Conservation (phyloP, 2,113 vertebrate species). For the Petroica traversi region DNA sequence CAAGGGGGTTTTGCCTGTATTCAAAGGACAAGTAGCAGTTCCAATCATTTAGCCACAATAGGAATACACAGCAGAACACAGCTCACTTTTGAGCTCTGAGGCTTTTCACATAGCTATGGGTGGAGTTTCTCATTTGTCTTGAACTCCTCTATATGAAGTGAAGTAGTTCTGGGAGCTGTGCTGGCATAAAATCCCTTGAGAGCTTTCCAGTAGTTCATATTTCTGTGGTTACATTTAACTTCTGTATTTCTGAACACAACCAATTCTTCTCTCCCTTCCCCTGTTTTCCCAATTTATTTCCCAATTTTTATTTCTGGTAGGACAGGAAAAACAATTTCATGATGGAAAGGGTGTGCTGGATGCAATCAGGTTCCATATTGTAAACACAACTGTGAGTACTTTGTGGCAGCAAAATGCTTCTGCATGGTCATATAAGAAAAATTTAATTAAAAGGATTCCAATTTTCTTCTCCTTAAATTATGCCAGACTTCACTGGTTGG, state of each 20-base stretch:
- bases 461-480: neutral
- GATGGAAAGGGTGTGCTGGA: neutral
- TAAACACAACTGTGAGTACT: neutral
- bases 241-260: neutral
- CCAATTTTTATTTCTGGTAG: constrained; percentile 3
- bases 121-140: neutral
- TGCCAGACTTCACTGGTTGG: neutral
- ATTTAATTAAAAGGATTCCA: neutral
- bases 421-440: neutral
- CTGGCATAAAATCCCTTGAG: neutral
- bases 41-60: neutral
- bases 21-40: neutral
- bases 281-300: neutral
- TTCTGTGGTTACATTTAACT: neutral
- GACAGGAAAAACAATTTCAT: neutral
- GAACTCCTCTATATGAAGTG: neutral
- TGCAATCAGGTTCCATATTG: neutral
- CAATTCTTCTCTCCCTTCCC: neutral
- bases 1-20: neutral
- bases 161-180: neutral
- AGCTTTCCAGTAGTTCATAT: neutral
- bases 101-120: neutral
- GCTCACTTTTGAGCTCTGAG: neutral
- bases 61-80: neutral
- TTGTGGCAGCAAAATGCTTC: neutral